A percentile compares a stretch with the other conserved stretches of the same genome.
phyloP scores from a whole-genome alignment of 2,113 vertebrate genomes.

The Reinhardtius hippoglossoides region DNA sequence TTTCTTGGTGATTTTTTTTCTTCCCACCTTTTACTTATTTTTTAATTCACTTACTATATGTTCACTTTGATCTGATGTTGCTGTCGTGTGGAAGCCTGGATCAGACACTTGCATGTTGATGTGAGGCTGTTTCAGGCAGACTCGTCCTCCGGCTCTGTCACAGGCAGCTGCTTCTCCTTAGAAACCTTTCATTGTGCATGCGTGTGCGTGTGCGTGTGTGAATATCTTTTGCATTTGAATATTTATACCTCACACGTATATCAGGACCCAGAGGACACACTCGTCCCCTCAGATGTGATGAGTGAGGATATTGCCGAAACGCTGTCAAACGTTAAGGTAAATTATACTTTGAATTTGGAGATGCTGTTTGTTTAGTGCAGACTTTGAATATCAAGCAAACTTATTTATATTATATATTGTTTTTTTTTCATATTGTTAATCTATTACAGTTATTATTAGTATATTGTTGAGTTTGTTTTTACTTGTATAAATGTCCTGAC shows the following conservation, averaged over 20 bases:
- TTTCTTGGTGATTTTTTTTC: background rate
- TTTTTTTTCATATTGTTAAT: too few species aligned
- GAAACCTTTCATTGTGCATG: slow-evolving; percentile 14
- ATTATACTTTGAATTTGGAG: background rate
- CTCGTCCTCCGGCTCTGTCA: slow-evolving; percentile 55
- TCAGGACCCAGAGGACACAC: slow-evolving; percentile 69
- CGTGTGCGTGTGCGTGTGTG: slow-evolving; percentile 1
- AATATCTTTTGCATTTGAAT: slow-evolving; percentile 17
- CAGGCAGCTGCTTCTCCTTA: slow-evolving; percentile 63
- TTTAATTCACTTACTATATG: background rate
- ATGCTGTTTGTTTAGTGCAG: background rate
- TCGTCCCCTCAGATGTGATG: slow-evolving; percentile 22
- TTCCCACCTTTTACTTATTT: background rate
- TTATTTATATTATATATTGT: background rate
- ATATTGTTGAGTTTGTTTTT: too few species aligned
- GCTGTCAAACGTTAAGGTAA: slow-evolving; percentile 40
- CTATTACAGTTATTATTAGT: too few species aligned
- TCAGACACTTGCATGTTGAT: slow-evolving; percentile 27
- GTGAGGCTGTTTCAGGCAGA: background rate
- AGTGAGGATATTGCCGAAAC: slow-evolving; percentile 21
- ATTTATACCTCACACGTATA: slow-evolving; percentile 10
- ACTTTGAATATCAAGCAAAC: background rate
- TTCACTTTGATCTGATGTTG: background rate
- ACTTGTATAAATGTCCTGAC: too few species aligned
- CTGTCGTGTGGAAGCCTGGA: background rate